Evolutionary conservation across 2,797 vertebrate species (phyloP).

Genomic region (Menidia menidia): DNA sequence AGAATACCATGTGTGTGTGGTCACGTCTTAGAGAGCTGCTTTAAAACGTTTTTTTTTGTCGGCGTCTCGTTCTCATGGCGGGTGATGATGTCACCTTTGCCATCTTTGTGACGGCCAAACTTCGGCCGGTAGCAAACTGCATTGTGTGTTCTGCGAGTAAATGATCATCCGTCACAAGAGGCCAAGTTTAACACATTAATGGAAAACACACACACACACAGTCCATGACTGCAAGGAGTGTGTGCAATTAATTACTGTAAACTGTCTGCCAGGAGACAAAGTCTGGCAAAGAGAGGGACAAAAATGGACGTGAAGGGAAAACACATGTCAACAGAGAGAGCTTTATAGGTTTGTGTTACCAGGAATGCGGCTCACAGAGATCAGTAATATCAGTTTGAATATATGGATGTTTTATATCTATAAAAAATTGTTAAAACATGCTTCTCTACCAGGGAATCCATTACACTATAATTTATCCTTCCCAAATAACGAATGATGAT

Average conservation of each 20-base stretch:
- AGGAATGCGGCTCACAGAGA: slow-evolving; percentile 8
- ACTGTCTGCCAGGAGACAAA: slow-evolving; percentile 41
- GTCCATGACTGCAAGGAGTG: slow-evolving; percentile 16
- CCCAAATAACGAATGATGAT: too few relatives aligned
- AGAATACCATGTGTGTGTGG: slow-evolving; percentile 82
- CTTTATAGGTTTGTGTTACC: slow-evolving; percentile 15
- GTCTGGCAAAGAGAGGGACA: slow-evolving; percentile 12
- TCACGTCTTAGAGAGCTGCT: slow-evolving; percentile 73
- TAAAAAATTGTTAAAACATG: too few relatives aligned
- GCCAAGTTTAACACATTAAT: slow-evolving; percentile 36
- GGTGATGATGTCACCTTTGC: slow-evolving; percentile 55
- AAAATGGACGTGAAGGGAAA: slow-evolving; percentile 19
- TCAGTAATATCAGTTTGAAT: slow-evolving; percentile 1
- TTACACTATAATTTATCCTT: not conserved
- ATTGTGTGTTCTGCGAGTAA: slow-evolving; percentile 21
- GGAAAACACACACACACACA: slow-evolving; percentile 29
- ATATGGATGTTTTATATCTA: not conserved
- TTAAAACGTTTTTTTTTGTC: slow-evolving; percentile 55
- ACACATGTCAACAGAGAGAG: slow-evolving; percentile 15
- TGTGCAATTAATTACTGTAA: slow-evolving; percentile 54
- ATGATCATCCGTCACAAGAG: slow-evolving; percentile 45
- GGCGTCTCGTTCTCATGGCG: slow-evolving; percentile 32
- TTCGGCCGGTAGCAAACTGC: slow-evolving; percentile 29
- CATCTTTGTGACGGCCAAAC: slow-evolving; percentile 28
- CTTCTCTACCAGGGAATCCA: not conserved